Conservation (phyloP, 2,113 vertebrate species). For the Hystrix cristata region DNA sequence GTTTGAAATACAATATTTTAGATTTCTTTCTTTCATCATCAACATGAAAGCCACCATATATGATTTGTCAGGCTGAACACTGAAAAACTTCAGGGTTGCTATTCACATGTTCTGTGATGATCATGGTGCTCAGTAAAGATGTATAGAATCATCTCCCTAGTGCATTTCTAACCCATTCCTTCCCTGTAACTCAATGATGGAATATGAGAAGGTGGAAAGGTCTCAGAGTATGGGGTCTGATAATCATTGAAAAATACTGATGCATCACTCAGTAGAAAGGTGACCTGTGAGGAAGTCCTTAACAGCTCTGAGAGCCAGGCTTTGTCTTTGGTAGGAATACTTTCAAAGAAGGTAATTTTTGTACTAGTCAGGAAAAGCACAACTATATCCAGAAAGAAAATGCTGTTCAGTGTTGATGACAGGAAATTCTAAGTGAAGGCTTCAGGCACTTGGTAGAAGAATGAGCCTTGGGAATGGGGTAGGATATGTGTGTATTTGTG, state of each 20-base stretch:
- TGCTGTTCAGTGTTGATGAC: neutral
- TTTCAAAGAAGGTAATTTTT: neutral
- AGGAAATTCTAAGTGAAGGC: neutral
- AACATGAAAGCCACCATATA: neutral
- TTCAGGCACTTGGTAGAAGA: neutral
- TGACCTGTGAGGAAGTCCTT: neutral
- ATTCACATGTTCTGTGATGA: neutral
- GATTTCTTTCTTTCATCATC: neutral
- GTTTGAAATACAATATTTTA: neutral
- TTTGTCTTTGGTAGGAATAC: conserved; percentile 12
- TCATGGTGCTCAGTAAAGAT: neutral
- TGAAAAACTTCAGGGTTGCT: neutral
- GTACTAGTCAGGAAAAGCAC: neutral
- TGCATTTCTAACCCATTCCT: neutral
- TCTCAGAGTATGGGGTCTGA: neutral
- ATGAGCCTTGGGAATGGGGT: neutral
- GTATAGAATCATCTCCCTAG: neutral
- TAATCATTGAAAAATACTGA: neutral
- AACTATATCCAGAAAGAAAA: neutral
- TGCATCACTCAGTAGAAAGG: neutral
- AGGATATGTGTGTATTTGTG: neutral
- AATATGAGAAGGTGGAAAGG: neutral
- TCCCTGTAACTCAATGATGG: neutral
- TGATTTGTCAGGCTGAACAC: neutral
- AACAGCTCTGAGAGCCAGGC: neutral